phyloP scores from a whole-genome alignment of 1,140 invertebrate genomes.

The Calephelis nemesis region DNA sequence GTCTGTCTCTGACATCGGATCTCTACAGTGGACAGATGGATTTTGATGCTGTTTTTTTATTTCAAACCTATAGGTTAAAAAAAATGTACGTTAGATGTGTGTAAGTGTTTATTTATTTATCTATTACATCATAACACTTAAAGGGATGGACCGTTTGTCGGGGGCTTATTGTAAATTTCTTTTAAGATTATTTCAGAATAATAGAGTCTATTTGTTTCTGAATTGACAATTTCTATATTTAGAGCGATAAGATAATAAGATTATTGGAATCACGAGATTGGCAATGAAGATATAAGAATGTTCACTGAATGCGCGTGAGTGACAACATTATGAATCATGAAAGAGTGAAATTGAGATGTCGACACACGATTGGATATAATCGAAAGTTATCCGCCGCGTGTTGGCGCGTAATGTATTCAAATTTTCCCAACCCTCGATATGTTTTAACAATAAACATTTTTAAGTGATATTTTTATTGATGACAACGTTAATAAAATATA shows the following conservation, averaged over 20 bases:
- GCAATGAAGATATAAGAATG: not conserved
- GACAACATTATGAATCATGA: conserved; percentile 35
- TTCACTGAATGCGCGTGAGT: not conserved
- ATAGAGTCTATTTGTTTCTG: not conserved
- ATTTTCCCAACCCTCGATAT: not conserved
- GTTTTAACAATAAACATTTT: not conserved
- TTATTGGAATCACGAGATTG: not conserved
- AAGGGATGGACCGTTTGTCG: too few species aligned
- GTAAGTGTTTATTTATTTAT: too few species aligned
- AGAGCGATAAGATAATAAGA: not conserved
- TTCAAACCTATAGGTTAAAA: too few species aligned
- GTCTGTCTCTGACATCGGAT: too few species aligned
- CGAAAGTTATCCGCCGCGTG: conserved; percentile 48
- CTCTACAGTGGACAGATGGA: too few species aligned
- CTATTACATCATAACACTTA: too few species aligned
- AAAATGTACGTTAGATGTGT: too few species aligned
- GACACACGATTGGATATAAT: conserved; percentile 47
- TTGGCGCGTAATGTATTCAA: conserved; percentile 7
- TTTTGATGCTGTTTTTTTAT: too few species aligned
- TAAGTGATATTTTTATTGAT: not conserved
- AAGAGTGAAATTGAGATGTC: conserved; percentile 48
- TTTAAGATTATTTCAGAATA: too few species aligned
- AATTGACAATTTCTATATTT: not conserved
- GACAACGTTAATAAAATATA: not conserved
- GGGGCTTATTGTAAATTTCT: too few species aligned